phyloP scores from a whole-genome alignment of 92 coral and sea anemone genomes.

The Porites divaricata region DNA sequence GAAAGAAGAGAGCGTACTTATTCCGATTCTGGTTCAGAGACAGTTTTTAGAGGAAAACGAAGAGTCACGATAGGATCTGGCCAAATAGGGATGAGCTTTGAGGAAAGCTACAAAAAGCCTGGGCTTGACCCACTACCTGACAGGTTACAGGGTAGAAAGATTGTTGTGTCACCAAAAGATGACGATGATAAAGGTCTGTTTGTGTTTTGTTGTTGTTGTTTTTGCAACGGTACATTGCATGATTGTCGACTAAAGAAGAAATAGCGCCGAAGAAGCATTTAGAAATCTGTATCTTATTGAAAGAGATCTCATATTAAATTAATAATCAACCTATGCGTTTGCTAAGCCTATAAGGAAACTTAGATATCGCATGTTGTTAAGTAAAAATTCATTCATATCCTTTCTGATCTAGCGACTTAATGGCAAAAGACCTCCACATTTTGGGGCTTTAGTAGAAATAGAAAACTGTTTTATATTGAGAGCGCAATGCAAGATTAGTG shows the following conservation, averaged over 20 bases:
- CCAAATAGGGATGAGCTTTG: not conserved
- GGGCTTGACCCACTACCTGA: conserved; percentile 74
- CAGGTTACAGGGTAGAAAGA: conserved; percentile 32
- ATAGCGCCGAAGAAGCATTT: too few species aligned
- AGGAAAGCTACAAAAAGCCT: conserved; percentile 52
- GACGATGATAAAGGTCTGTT: conserved; percentile 35
- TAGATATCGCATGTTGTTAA: too few species aligned
- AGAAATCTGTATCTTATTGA: too few species aligned
- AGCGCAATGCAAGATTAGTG: not conserved
- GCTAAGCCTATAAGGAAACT: too few species aligned
- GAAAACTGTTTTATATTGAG: not conserved
- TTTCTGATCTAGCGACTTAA: too few species aligned
- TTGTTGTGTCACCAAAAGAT: conserved; percentile 21
- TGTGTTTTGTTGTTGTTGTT: not conserved
- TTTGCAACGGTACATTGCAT: not conserved
- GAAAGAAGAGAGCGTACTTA: not conserved
- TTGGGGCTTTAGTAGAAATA: not conserved
- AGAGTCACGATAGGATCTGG: not conserved
- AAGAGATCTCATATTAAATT: too few species aligned
- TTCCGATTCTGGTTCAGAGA: conserved; percentile 10
- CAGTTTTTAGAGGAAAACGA: conserved; percentile 28
- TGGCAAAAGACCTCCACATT: too few species aligned
- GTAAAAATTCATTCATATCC: too few species aligned
- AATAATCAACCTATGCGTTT: too few species aligned
- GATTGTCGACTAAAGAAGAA: too few species aligned